A percentile compares a stretch with the other conserved stretches of the same genome.
Evolutionary conservation across 2,797 vertebrate species (phyloP).

Genomic region (Columba guinea): DNA sequence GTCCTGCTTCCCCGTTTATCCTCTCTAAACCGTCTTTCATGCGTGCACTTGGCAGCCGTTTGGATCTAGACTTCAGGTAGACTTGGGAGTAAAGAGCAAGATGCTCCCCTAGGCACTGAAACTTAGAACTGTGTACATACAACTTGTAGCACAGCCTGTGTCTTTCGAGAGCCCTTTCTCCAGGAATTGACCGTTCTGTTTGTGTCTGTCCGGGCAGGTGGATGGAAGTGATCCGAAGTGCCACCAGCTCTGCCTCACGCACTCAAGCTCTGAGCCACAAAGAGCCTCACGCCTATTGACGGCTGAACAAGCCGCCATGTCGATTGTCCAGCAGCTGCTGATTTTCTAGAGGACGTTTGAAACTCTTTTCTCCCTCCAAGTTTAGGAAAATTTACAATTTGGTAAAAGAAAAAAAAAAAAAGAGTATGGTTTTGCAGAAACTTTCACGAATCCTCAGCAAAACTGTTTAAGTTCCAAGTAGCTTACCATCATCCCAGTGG

Average conservation of each 20-base stretch:
- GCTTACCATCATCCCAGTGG: slow-evolving; percentile 38
- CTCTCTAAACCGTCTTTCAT: background rate
- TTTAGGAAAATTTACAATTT: slow-evolving; percentile 62
- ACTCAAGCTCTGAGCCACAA: slow-evolving; percentile 84
- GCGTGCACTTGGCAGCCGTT: rapidly evolving
- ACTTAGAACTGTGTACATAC: background rate
- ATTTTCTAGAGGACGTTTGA: slow-evolving; percentile 69
- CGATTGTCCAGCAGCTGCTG: slow-evolving; percentile 55
- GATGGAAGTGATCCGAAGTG: slow-evolving; percentile 98
- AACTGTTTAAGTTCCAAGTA: slow-evolving; percentile 25
- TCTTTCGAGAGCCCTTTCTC: background rate
- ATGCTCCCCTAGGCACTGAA: background rate
- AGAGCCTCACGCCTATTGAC: slow-evolving; percentile 87
- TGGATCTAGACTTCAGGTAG: background rate
- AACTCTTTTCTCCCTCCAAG: slow-evolving; percentile 55
- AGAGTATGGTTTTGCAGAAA: slow-evolving; percentile 48
- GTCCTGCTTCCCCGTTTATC: background rate
- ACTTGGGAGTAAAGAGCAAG: background rate
- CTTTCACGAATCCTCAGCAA: slow-evolving; percentile 37
- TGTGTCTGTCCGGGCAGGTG: slow-evolving; percentile 80
- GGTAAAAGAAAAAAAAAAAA: slow-evolving; percentile 32
- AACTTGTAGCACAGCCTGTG: rapidly evolving
- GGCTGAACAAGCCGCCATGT: background rate
- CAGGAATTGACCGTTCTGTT: background rate
- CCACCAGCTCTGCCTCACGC: slow-evolving; percentile 86